Evolutionary conservation across 2,888 invertebrate species (phyloP), one percentile per base, ranked within the genome.

Genomic region (Dynastes tityus): DNA sequence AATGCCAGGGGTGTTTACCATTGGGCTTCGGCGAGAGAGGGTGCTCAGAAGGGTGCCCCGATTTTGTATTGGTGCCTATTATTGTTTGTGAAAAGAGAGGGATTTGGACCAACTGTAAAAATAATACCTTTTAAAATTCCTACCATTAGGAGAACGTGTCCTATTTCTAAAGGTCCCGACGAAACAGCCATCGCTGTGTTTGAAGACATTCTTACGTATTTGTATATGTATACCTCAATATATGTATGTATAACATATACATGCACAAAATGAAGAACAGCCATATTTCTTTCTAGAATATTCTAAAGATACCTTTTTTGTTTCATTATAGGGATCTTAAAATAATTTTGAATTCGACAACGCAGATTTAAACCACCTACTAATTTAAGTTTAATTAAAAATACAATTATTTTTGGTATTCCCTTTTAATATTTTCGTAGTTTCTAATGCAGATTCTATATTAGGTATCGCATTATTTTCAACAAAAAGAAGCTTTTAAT

Each of bases 1-100:
- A 83, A 82, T 83, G 81, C 81, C 80, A 81, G 82, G 82, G 82
- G 80, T 80, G 79, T 80, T 80, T 81, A 80, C 82, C 82, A 83
- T 83, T 82, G 83, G 83, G 82, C 79, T 8, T 76, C 45, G 45
- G 45, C 78, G 78, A 77, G 65, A 80, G 80, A 79, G 79, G 80
- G 80, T 77, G 80, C 79, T 80, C 79, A 81, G 81, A 82, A 82
- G 82, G 82, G 81, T 81, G 79, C 81, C 82, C 81, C 81, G 79
- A 82, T 80, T 81, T 82, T 80, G 80, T 76, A 80, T 82, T 82
- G 82, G 82, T 68, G 67, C 76, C 80, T 77, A 78, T 80, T 78
- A 78, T 74, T 73, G 49, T 70, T 64, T 77, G 53, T 45, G 45
- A 45, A 45, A 68, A 37, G 22, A 45, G 77, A 70, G 68, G 77